Evolutionary conservation across 1,140 invertebrate species (phyloP), one percentile per base, ranked within the genome.

Genomic region (Cotesia glomerata): DNA sequence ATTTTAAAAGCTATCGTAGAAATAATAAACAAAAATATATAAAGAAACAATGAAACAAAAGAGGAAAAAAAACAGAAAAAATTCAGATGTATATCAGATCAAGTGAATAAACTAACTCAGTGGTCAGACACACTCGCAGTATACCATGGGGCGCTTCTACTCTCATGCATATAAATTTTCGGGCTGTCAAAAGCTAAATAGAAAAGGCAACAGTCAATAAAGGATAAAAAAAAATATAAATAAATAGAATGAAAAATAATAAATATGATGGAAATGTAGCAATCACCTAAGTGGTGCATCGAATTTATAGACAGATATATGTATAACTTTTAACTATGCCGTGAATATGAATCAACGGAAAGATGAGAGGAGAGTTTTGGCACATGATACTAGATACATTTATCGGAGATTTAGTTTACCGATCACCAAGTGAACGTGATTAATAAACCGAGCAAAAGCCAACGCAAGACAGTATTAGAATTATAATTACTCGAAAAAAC

Each of bases 361-460:
- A 67, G 26, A 67, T 67, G 39, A n/a, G 14, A 64, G 32, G 36
- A 64, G 34, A 64, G 62, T 64, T 16, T 49, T 45, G 39, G 34
- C 34, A 16, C 62, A 49, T 18, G 56, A 58, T 18, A 18, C 56
- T 34, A 58, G 4, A 45, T 58, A 14, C 56, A 58, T 58, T 58
- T 26, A 58, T 58, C 56, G 56, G 56, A 18, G 56, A 58, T 58
- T 58, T 58, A 52, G 66, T 69, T 69, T 51, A 69, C 39, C 66
- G 66, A 69, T 69, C 54, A 52, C n/a, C 51, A 32, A 66, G 3
- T 26, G 71, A 18, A 18, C 26, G 67, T 76, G 74, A 80, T 80
- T 79, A 77, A 79, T 79, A 80, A 79, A 75, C 18, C 71, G 73
- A 73, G 74, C 74, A 52, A 56, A 59, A 72, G 39, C 26, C 18